Conservation (phyloP, 1,140 invertebrate species). For the Ephestia elutella region DNA sequence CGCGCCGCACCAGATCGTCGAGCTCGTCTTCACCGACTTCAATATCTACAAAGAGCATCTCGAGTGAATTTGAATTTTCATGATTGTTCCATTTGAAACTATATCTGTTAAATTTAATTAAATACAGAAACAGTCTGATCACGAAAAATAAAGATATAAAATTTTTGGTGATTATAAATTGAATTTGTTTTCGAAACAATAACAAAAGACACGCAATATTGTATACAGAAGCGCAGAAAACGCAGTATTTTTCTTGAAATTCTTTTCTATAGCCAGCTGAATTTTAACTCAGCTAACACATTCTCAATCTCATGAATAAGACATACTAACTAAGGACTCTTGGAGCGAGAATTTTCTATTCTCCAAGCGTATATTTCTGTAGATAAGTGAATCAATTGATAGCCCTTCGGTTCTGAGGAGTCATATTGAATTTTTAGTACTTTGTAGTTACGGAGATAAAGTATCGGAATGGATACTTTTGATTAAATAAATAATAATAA, state of each 20-base stretch:
- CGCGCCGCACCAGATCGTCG: conserved; percentile 84
- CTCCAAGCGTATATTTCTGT: neutral
- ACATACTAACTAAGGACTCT: conserved; percentile 12
- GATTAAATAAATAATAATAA: no score
- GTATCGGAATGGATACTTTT: no score
- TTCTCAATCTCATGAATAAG: conserved; percentile 14
- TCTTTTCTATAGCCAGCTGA: neutral
- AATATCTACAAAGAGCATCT: conserved; percentile 78
- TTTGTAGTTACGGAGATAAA: neutral
- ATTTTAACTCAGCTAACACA: conserved; percentile 3
- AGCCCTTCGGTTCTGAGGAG: neutral
- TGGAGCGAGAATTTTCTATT: conserved; percentile 4
- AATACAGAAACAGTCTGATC: no score
- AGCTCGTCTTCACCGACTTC: conserved; percentile 87
- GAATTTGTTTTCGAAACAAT: no score
- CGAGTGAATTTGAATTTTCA: conserved; percentile 77
- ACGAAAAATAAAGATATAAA: no score
- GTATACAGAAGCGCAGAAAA: neutral
- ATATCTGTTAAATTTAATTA: no score
- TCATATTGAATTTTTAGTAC: neutral
- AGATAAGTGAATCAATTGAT: conserved; percentile 2
- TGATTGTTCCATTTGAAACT: no score
- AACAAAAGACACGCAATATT: no score
- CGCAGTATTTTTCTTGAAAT: neutral
- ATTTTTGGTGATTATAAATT: no score